A percentile compares a stretch with the other conserved stretches of the same genome.
Conservation (phyloP, 2,888 invertebrate genomes). For the Linnaemya vulpina region DNA sequence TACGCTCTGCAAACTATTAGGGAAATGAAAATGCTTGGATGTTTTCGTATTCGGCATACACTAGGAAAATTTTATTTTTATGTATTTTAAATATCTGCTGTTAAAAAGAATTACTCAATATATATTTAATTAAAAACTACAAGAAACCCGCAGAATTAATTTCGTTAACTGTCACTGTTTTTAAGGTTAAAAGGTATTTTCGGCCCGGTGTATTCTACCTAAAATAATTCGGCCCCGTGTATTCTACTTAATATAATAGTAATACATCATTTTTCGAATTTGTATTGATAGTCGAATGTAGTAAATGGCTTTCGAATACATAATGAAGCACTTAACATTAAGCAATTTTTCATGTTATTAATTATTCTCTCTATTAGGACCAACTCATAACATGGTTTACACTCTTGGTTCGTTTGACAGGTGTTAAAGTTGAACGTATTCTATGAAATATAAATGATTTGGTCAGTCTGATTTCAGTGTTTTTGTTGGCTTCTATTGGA, state of each 20-base stretch:
- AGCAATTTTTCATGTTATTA: slow-evolving; percentile 66
- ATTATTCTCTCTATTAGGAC: slow-evolving; percentile 60
- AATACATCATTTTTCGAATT: slow-evolving; percentile 48
- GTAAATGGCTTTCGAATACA: slow-evolving; percentile 59
- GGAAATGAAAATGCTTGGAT: not conserved
- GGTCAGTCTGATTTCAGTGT: not conserved
- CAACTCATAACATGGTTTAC: slow-evolving; percentile 66
- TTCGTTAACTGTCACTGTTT: no score
- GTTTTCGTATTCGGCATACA: not conserved
- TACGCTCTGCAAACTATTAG: not conserved
- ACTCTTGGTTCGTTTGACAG: slow-evolving; percentile 55
- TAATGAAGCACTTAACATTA: slow-evolving; percentile 65
- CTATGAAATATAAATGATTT: slow-evolving; percentile 43
- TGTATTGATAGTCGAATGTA: slow-evolving; percentile 52
- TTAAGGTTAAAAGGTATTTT: no score
- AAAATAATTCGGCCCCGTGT: slow-evolving; percentile 7
- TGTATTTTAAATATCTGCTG: not conserved
- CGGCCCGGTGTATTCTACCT: no score
- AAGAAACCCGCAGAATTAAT: no score
- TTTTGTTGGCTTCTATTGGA: not conserved
- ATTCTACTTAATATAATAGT: slow-evolving; percentile 9
- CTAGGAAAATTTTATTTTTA: not conserved
- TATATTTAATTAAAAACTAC: no score
- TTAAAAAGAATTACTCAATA: no score
- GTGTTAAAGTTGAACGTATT: slow-evolving; percentile 54